Percentiles rank a stretch among this genome's conserved stretches.
These are phyloP conservation scores for Numenius phaeopus DNA, from an alignment of 2,797 vertebrate genomes.

Conservation along the genomic window DNA sequence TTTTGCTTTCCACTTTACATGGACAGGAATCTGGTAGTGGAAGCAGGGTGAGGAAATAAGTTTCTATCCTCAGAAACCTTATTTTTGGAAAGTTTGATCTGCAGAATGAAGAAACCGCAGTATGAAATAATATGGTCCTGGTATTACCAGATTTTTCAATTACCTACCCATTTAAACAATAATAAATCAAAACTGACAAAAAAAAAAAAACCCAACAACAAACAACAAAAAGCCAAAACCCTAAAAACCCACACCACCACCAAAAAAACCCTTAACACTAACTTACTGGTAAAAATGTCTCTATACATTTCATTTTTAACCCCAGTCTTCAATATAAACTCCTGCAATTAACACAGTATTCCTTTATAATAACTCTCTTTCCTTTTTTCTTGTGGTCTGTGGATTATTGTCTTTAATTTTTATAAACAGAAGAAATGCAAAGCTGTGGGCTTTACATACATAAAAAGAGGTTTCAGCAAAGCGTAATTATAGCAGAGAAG, in stretches of 20 bases:
- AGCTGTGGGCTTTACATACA: not conserved
- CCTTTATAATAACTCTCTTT: not conserved
- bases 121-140: not conserved
- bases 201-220: not conserved
- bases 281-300: not conserved
- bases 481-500: not conserved
- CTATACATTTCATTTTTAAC: not conserved
- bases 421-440: not conserved
- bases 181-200: not conserved
- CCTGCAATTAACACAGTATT: not conserved
- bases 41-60: not conserved
- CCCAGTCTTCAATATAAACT: not conserved
- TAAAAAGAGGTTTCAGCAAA: not conserved
- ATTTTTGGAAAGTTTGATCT: not conserved
- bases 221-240: not conserved
- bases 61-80: not conserved
- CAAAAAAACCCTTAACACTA: accelerated
- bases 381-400: not conserved
- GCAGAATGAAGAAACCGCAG: not conserved
- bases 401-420: not conserved
- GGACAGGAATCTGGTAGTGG: not conserved
- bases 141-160: not conserved
- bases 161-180: not conserved
- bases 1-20: not conserved
- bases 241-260: accelerated